Evolutionary conservation across 2,797 vertebrate genomes (phyloP), one percentile per base, ranked within the genome.

Genomic region (Bradypodion pumilum): DNA sequence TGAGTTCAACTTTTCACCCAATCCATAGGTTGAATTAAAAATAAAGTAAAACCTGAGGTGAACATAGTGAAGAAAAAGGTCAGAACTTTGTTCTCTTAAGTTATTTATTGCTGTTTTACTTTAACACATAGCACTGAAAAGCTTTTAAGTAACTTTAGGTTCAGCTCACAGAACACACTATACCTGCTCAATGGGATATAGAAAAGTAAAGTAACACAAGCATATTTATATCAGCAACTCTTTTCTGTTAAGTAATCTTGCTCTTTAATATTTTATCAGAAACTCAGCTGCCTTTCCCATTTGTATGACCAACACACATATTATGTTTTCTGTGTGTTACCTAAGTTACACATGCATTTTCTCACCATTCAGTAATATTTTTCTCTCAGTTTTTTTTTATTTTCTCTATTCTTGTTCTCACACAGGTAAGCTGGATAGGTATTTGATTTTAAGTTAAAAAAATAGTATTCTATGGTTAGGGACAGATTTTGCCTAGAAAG

Each of bases 251-350:
- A 84, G n/a, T 84, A 89, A 91, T 88, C 46, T 66, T 78, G 49
- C 32, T 35, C 81, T 40, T 46, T 91, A 93, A 89, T 90, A 82
- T 79, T 92, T 91, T 87, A 87, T 90, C 59, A 86, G 60, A 76
- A 87, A 69, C 23, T 77, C 52, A 8, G 62, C 81, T 88, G 42
- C 60, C 91, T 84, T 82, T 74, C 52, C 44, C 59, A 68, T 83
- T 52, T 80, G n/a, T 88, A 76, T 87, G 89, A 82, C 40, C 35
- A 66, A 62, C 44, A 60, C 85, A 84, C 70, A 89, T 52, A 80
- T 89, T 69, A 72, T 1, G 44, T 10, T 66, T 82, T 74, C 16
- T 70, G 74, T 89, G 79, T 86, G 91, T 87, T 76, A 88, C 46
- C 62, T 73, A 42, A 49, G 63, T 89, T 60, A 60, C 63, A 35